These are phyloP conservation scores for Fistularia tabacaria DNA, from an alignment of 2,797 vertebrate species.

Conservation along the genomic window DNA sequence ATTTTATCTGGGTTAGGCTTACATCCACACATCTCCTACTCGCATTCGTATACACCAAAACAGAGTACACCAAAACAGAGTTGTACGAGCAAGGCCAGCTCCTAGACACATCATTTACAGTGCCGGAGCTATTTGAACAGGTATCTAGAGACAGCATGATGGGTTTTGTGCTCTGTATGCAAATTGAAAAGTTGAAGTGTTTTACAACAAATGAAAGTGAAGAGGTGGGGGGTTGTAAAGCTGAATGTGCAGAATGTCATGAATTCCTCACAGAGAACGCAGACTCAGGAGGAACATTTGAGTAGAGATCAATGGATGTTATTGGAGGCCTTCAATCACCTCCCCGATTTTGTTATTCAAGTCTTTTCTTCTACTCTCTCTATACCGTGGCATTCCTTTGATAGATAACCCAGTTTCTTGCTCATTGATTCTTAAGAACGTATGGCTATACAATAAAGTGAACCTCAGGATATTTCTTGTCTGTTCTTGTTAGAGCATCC, in stretches of 20 bases:
- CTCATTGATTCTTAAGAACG: conserved; percentile 51
- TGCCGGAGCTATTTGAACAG: conserved; percentile 62
- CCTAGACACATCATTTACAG: conserved; percentile 53
- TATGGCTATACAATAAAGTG: conserved; percentile 40
- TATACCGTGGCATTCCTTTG: conserved; percentile 42
- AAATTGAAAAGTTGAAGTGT: conserved; percentile 66
- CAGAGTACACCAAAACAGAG: conserved; percentile 25
- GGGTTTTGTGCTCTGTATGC: conserved; percentile 66
- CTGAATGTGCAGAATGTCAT: conserved; percentile 67
- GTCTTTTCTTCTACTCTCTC: conserved; percentile 42
- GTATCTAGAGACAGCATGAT: conserved; percentile 62
- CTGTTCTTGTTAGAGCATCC: conserved; percentile 42
- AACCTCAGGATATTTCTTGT: conserved; percentile 27
- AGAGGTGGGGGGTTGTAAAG: conserved; percentile 44
- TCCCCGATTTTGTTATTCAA: conserved; percentile 54
- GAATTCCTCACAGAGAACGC: conserved; percentile 52
- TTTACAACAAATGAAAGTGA: conserved; percentile 57
- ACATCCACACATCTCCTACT: conserved; percentile 30
- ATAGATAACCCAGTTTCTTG: conserved; percentile 68
- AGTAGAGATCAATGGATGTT: conserved; percentile 65
- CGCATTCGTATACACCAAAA: conserved; percentile 15
- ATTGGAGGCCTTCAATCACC: conserved; percentile 58
- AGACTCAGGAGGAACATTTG: conserved; percentile 56
- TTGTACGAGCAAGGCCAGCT: conserved; percentile 14
- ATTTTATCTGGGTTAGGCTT: conserved; percentile 75